Percentiles rank a stretch among this genome's conserved stretches.
These are phyloP conservation scores for Phymatocera aterrima DNA, from an alignment of 2,888 invertebrate species.

Conservation along the genomic window DNA sequence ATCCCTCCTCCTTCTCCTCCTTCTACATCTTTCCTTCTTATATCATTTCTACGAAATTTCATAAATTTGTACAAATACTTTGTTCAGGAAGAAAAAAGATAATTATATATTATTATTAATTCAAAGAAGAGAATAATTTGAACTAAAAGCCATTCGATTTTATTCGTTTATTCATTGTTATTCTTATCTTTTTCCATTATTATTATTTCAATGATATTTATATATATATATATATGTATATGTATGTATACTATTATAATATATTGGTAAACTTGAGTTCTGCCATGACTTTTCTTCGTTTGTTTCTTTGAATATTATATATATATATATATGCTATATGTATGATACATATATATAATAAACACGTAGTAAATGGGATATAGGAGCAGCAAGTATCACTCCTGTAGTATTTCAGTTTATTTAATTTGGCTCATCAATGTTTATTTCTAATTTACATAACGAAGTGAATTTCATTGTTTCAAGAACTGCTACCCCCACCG, in stretches of 20 bases:
- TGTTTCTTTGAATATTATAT: too few species aligned
- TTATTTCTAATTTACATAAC: background rate
- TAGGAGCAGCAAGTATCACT: background rate
- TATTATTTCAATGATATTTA: background rate
- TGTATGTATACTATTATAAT: background rate
- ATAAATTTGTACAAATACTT: slow-evolving; percentile 63
- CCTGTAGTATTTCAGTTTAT: background rate
- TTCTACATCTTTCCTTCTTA: slow-evolving; percentile 1
- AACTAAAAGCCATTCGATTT: slow-evolving; percentile 33
- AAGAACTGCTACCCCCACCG: background rate
- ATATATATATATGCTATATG: background rate
- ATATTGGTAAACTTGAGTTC: too few species aligned
- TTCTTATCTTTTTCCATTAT: background rate
- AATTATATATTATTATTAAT: background rate
- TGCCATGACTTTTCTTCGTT: too few species aligned
- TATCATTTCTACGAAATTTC: slow-evolving; percentile 9
- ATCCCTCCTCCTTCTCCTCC: background rate
- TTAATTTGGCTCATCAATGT: background rate
- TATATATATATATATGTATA: background rate
- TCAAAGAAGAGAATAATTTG: slow-evolving; percentile 6
- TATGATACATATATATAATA: too few species aligned
- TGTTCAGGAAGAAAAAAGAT: slow-evolving; percentile 28
- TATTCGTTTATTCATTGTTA: background rate
- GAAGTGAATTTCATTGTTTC: slow-evolving; percentile 9
- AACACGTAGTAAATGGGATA: too few species aligned